phyloP scores from a whole-genome alignment of 1,140 invertebrate genomes.

The Habropoda laboriosa region DNA sequence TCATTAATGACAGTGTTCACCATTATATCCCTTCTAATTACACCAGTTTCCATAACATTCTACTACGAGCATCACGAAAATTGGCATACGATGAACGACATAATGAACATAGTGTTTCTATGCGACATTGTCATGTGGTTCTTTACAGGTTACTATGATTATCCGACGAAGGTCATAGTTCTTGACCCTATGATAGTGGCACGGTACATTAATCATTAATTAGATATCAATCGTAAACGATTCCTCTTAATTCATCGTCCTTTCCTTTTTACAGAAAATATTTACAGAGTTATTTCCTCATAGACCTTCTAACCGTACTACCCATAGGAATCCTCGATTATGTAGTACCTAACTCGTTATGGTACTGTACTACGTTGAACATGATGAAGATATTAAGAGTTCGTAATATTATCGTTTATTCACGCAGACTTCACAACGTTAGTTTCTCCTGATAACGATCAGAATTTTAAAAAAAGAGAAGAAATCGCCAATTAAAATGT shows the following conservation, averaged over 20 bases:
- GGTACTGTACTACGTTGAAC: constrained; percentile 65
- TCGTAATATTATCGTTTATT: constrained; percentile 66
- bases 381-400: constrained; percentile 73
- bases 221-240: not conserved
- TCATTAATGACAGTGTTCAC: constrained; percentile 65
- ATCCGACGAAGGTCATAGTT: constrained; percentile 58
- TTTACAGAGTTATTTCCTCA: constrained; percentile 66
- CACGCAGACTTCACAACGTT: constrained; percentile 66
- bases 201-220: constrained; percentile 54
- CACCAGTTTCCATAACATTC: constrained; percentile 68
- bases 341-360: constrained; percentile 23
- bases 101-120: constrained; percentile 62
- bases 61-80: constrained; percentile 32
- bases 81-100: constrained; percentile 32
- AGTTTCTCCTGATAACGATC: constrained; percentile 11
- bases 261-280: constrained; percentile 67
- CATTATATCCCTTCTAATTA: constrained; percentile 44
- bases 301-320: constrained; percentile 67
- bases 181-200: constrained; percentile 67
- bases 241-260: not conserved
- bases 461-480: not conserved
- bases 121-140: constrained; percentile 68
- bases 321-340: constrained; percentile 67
- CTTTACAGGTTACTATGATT: constrained; percentile 76
- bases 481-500: not conserved